Percentiles rank a stretch among this genome's conserved stretches.
phyloP scores from a whole-genome alignment of 1,140 invertebrate genomes.

The Kradibia gibbosae region DNA sequence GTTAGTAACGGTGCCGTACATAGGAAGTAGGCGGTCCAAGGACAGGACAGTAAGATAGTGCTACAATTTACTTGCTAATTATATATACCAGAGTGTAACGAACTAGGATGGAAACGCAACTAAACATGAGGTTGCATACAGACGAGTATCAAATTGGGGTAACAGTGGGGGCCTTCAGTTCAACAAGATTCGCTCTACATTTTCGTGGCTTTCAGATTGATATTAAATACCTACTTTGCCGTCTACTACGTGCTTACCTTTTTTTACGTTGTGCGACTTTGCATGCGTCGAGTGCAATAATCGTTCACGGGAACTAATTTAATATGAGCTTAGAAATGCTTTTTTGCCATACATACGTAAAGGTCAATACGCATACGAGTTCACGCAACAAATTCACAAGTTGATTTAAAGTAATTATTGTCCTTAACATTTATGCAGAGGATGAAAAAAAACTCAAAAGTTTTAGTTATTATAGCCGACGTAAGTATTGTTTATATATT shows the following conservation, averaged over 20 bases:
- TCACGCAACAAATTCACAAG: neutral
- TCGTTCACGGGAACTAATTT: neutral
- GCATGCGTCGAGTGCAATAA: neutral
- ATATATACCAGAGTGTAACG: conserved; percentile 71
- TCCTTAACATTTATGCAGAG: neutral
- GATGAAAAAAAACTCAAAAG: neutral
- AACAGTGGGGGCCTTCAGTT: neutral
- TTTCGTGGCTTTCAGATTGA: conserved; percentile 48
- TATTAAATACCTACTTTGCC: conserved; percentile 47
- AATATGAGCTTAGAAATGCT: neutral
- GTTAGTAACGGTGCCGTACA: no score
- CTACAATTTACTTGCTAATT: conserved; percentile 69
- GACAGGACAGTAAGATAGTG: conserved; percentile 33
- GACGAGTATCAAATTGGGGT: neutral
- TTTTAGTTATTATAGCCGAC: neutral
- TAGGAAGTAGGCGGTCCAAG: no score
- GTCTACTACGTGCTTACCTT: conserved; percentile 14
- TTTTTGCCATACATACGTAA: neutral
- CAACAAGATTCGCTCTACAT: conserved; percentile 53
- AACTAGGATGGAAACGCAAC: conserved; percentile 56
- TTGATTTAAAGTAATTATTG: neutral
- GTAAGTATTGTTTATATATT: no score
- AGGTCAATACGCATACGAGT: neutral
- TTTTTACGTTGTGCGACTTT: neutral
- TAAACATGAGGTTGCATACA: neutral